Evolutionary conservation across 1,140 invertebrate genomes (phyloP), one percentile per base, ranked within the genome.

Genomic region (Cydia strobilella): DNA sequence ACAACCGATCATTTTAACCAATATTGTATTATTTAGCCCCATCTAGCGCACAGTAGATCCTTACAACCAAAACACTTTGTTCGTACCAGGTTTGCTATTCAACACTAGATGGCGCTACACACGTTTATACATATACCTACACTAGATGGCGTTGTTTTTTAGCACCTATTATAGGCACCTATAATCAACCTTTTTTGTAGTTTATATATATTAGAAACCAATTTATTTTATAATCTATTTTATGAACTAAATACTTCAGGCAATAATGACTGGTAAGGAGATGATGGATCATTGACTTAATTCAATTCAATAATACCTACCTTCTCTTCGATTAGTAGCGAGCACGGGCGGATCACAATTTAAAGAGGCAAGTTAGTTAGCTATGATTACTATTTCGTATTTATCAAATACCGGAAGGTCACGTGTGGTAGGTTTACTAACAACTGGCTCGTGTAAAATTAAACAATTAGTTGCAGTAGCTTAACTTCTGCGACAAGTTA

Each of bases 371-470:
- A 42, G 39, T 2, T 12, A 20, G 51, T 10, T 10, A 23, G 10
- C 6, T 23, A 59, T 18, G n/a, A 23, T 23, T 20, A 2, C 18
- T 20, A 20, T 23, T 20, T 18, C 20, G 10, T 59, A 59, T 59
- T 59, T 59, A 20, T 20, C n/a, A 59, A 59, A 59, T 20, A 59
- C 51, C 18, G 54, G 54, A 59, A 59, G 51, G n/a, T 54, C 15
- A 54, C 51, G 51, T 54, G 54, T 23, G 6, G 7, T 10, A 23
- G 20, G 54, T 59, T 59, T 59, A 59, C 54, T 23, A 59, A 59
- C 54, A 59, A 59, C 20, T 23, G 20, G 54, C 9, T 23, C 15
- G 54, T 23, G 54, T n/a, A 23, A n/a, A 23, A 7, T 59, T 23
- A 10, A 23, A 59, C 54, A 12, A 23, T 59, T 59, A 23, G 0